These are phyloP conservation scores for Acinonyx jubatus DNA, from an alignment of 2,113 vertebrate genomes.

Conservation along the genomic window DNA sequence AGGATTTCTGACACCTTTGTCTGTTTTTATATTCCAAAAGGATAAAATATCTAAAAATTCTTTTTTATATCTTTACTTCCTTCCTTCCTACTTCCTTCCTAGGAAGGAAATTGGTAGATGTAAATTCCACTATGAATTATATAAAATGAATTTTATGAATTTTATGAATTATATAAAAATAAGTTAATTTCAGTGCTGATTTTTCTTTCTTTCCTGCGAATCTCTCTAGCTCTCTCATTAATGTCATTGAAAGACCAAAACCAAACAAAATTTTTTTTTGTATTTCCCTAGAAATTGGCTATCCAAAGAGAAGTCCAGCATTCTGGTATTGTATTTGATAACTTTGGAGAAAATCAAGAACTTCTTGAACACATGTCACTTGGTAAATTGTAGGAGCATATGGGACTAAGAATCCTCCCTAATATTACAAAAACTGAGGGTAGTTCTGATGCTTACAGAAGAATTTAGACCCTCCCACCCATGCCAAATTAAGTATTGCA, in stretches of 20 bases:
- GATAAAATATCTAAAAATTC: constrained; percentile 13
- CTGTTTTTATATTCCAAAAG: not conserved
- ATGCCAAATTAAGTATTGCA: not conserved
- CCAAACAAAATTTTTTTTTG: not conserved
- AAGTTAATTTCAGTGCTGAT: constrained; percentile 32
- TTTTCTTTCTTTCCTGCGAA: not conserved
- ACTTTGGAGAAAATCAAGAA: not conserved
- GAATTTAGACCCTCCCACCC: not conserved
- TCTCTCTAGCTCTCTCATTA: not conserved
- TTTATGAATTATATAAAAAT: constrained; percentile 17
- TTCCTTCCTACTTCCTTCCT: not conserved
- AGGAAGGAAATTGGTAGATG: not conserved
- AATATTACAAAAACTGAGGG: not conserved
- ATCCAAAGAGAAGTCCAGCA: not conserved
- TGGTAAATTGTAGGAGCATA: not conserved
- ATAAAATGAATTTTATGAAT: not conserved
- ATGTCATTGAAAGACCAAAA: constrained; percentile 39
- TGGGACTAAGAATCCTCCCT: not conserved
- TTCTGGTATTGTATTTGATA: not conserved
- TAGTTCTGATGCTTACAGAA: not conserved
- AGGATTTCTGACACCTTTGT: not conserved
- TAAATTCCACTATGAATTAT: not conserved
- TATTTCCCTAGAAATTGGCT: not conserved
- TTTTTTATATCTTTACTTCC: constrained; percentile 9
- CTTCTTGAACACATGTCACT: not conserved